Conservation (phyloP, 2,797 vertebrate genomes). For the Tadarida brasiliensis region DNA sequence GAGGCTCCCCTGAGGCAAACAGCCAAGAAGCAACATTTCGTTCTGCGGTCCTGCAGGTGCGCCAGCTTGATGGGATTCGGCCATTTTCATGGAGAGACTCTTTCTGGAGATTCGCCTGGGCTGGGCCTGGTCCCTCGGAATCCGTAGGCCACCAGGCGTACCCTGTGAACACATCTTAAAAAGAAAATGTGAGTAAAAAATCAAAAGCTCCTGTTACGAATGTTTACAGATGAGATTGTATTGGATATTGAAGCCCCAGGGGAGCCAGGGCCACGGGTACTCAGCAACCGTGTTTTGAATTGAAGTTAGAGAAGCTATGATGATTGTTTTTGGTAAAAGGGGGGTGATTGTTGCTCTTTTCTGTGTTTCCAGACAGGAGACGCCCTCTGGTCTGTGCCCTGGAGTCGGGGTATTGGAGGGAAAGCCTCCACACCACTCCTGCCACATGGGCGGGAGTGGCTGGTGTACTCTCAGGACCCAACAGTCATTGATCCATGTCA, state of each 20-base stretch:
- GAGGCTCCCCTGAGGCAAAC: not conserved
- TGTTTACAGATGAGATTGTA: conserved; percentile 51
- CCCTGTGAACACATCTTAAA: conserved; percentile 68
- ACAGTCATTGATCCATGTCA: not conserved
- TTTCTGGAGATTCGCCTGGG: not conserved
- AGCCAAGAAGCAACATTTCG: conserved; percentile 3
- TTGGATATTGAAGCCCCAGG: not conserved
- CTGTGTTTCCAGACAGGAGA: conserved; percentile 29
- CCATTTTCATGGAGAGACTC: not conserved
- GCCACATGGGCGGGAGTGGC: not conserved
- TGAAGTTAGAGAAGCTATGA: not conserved
- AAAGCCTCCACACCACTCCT: not conserved
- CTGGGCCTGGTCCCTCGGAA: conserved; percentile 64
- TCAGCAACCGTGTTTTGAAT: not conserved
- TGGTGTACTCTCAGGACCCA: not conserved
- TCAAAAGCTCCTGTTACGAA: not conserved
- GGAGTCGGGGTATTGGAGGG: not conserved
- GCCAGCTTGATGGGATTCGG: not conserved
- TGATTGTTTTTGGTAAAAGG: not conserved
- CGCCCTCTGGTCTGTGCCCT: not conserved
- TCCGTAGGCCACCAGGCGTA: conserved; percentile 72
- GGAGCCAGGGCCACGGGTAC: not conserved
- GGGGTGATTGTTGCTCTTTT: not conserved
- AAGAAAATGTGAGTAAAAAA: conserved; percentile 51
- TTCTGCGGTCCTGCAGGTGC: not conserved